phyloP scores from a whole-genome alignment of 1,140 invertebrate species.

The Probaryconus sp. region DNA sequence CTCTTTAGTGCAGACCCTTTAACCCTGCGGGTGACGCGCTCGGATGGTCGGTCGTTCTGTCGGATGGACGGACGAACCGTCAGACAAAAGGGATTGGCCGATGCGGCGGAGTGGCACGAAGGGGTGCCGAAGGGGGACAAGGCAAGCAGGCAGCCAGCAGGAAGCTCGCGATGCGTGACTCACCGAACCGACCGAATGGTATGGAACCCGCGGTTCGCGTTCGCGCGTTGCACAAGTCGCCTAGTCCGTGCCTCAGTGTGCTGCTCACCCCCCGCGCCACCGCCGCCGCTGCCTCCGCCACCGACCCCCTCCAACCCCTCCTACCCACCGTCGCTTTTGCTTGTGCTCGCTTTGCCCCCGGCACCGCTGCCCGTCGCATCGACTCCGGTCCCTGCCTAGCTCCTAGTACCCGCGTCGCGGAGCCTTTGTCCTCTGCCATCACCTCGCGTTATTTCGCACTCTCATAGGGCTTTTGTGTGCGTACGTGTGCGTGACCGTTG shows the following conservation, averaged over 20 bases:
- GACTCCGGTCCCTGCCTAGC: slow-evolving; percentile 59
- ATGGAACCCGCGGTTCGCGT: slow-evolving; percentile 65
- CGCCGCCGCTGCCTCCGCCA: background rate
- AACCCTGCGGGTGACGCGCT: slow-evolving; percentile 76
- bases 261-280: slow-evolving; percentile 17
- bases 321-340: too few relatives aligned
- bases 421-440: slow-evolving; percentile 74
- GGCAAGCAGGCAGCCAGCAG: slow-evolving; percentile 63
- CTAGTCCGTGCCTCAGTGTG: too few relatives aligned
- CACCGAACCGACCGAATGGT: slow-evolving; percentile 70
- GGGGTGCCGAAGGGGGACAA: slow-evolving; percentile 32
- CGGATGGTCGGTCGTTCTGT: slow-evolving; percentile 64
- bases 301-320: slow-evolving; percentile 7
- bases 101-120: slow-evolving; percentile 31
- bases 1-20: slow-evolving; percentile 73
- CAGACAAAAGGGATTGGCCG: slow-evolving; percentile 68
- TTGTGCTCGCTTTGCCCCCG: slow-evolving; percentile 2
- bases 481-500: slow-evolving; percentile 3
- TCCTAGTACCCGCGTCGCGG: slow-evolving; percentile 68
- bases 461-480: slow-evolving; percentile 49
- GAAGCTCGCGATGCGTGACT: slow-evolving; percentile 77
- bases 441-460: slow-evolving; percentile 76
- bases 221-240: slow-evolving; percentile 59
- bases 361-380: slow-evolving; percentile 11
- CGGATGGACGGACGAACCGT: slow-evolving; percentile 56